Evolutionary conservation across 2,797 vertebrate species (phyloP).

Genomic region (Oreonectes daqikongensis): DNA sequence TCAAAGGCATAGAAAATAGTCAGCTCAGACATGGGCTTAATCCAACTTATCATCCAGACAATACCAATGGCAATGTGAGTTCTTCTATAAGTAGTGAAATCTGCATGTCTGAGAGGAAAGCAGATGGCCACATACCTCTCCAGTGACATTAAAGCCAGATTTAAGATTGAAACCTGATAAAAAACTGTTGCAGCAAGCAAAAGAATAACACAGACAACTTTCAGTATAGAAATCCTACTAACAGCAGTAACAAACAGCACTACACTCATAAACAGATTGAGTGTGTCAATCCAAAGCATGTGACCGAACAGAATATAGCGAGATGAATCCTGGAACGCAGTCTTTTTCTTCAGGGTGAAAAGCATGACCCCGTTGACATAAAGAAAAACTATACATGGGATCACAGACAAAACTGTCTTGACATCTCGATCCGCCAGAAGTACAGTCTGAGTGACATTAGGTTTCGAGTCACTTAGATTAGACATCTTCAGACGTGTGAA

Average conservation of each 20-base stretch:
- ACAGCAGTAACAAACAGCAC: slow-evolving; percentile 61
- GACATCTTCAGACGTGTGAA: background rate
- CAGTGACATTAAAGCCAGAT: slow-evolving; percentile 47
- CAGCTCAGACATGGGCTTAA: slow-evolving; percentile 25
- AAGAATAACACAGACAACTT: slow-evolving; percentile 52
- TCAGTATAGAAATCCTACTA: slow-evolving; percentile 23
- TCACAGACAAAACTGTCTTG: slow-evolving; percentile 15
- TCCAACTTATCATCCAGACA: slow-evolving; percentile 6
- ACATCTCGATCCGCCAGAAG: slow-evolving; percentile 20
- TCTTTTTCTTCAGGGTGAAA: slow-evolving; percentile 61
- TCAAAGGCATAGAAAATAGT: slow-evolving; percentile 13
- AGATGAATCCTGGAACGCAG: slow-evolving; percentile 61
- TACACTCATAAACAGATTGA: slow-evolving; percentile 31
- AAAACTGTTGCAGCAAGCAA: slow-evolving; percentile 20
- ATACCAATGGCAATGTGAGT: slow-evolving; percentile 62
- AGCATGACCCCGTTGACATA: slow-evolving; percentile 66
- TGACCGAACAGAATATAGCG: slow-evolving; percentile 72
- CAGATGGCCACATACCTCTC: slow-evolving; percentile 37
- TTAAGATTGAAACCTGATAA: slow-evolving; percentile 61
- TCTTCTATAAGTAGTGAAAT: slow-evolving; percentile 45
- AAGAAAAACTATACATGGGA: slow-evolving; percentile 24
- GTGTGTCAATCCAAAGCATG: slow-evolving; percentile 59
- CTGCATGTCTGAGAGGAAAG: slow-evolving; percentile 26
- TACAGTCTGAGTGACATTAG: slow-evolving; percentile 3
- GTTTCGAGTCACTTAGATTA: background rate